Evolutionary conservation across 1,140 invertebrate species (phyloP), one percentile per base, ranked within the genome.

Genomic region (Globodera ellingtonae): DNA sequence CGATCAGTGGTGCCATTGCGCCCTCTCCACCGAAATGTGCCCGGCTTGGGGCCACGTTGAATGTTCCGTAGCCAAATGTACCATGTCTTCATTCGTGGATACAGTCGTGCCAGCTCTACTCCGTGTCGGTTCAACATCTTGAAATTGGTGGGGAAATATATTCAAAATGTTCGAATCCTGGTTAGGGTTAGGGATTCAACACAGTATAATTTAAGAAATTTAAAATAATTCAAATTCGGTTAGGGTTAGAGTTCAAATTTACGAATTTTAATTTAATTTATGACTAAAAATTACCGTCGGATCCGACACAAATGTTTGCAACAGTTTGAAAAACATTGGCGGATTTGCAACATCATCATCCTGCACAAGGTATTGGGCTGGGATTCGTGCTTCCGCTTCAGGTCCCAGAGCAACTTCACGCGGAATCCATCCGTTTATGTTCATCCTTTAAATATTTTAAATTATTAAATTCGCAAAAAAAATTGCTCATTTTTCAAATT

Each of bases 361-460:
- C 89, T 99, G 97, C 0, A 96, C 95, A 0, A 99, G 93, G 91
- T 98, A 99, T 90, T 99, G 95, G 79, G 93, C 92, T 0, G 98
- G 98, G 52, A 88, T 86, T 35, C 76, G 73, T 15, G 73, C 48
- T 24, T 84, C 79, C 0, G 95, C 94, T 91, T 98, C 96, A n/a
- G 92, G 84, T 8, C 95, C 95, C 4, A 97, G 89, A 81, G 97
- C 71, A 44, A 98, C 96, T 89, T 99, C 97, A 62, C 97, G 90
- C 0, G 97, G 97, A 83, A 99, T 99, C 97, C 97, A 99, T 0
- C 97, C 97, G 89, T 98, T 95, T 0, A 93, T 92, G 87, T 99
- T 98, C 92, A 98, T 95, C 1, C 50, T 98, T 91, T 47, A 21
- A 24, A 47, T 59, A 6, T 50, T 9, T 9, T 52, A 52, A 52